Evolutionary conservation across 2,888 invertebrate genomes (phyloP).

Genomic region (Rugalucina vietnamica): DNA sequence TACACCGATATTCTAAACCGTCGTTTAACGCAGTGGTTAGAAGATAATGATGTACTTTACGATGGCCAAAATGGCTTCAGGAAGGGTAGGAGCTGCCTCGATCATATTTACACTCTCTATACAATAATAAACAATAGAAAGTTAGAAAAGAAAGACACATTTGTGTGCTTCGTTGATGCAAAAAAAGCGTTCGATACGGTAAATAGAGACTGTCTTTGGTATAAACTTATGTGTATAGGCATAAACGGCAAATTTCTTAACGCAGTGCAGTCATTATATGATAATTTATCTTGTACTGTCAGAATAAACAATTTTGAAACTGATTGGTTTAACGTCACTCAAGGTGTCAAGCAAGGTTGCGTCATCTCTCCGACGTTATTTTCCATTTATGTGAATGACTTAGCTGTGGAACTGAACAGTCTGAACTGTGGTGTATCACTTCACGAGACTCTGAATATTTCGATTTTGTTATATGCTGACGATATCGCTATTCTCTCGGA

Average conservation of each 20-base stretch:
- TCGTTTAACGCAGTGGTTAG: conserved; percentile 16
- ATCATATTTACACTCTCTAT: conserved; percentile 31
- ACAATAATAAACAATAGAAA: conserved; percentile 31
- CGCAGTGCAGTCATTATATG: conserved; percentile 38
- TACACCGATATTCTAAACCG: conserved; percentile 28
- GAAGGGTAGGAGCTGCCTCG: conserved; percentile 25
- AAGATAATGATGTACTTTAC: conserved; percentile 10
- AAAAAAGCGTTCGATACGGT: conserved; percentile 46
- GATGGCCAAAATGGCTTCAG: conserved; percentile 51
- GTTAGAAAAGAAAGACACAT: conserved; percentile 7
- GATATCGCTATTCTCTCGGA: conserved; percentile 38
- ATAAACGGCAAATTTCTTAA: conserved; percentile 35
- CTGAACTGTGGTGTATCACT: conserved; percentile 18
- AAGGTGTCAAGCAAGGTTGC: conserved; percentile 48
- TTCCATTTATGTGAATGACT: conserved; percentile 39
- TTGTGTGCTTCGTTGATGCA: conserved; percentile 32
- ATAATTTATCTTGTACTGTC: neutral
- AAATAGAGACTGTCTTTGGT: conserved; percentile 29
- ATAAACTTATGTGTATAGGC: conserved; percentile 14
- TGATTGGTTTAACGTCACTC: conserved; percentile 22
- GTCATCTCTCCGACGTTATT: conserved; percentile 33
- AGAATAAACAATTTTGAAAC: conserved; percentile 19
- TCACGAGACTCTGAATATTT: neutral
- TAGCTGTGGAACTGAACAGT: conserved; percentile 18
- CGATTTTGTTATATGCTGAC: conserved; percentile 37